phyloP scores from a whole-genome alignment of 2,113 vertebrate genomes.

The Scortum barcoo region DNA sequence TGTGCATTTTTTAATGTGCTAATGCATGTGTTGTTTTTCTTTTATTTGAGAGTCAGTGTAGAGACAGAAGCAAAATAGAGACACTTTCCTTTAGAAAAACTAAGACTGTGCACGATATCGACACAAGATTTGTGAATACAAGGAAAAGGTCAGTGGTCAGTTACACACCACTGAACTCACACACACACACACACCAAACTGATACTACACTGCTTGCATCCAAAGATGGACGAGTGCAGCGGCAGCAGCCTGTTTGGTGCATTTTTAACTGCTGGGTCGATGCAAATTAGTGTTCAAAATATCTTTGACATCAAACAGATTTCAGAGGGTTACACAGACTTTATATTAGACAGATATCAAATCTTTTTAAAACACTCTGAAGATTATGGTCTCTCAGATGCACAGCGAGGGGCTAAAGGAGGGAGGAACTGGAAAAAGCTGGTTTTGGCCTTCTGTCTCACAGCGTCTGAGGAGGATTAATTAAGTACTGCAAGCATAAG shows the following conservation, averaged over 20 bases:
- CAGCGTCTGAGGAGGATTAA: slow-evolving; percentile 12
- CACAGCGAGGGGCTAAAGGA: slow-evolving; percentile 19
- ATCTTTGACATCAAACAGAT: slow-evolving; percentile 19
- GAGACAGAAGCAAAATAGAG: too few relatives aligned
- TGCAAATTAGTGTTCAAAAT: slow-evolving; percentile 33
- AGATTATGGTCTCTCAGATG: slow-evolving; percentile 3
- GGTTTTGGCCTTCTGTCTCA: slow-evolving; percentile 23
- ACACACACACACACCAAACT: not conserved
- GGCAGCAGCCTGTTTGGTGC: slow-evolving; percentile 8
- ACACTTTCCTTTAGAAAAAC: not conserved
- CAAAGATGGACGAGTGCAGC: slow-evolving; percentile 13
- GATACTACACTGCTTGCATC: slow-evolving; percentile 4
- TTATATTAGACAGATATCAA: slow-evolving; percentile 27
- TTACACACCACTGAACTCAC: not conserved
- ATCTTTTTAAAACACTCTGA: slow-evolving; percentile 43
- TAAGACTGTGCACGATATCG: not conserved
- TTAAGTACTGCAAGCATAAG: slow-evolving; percentile 1
- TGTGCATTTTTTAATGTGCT: not conserved
- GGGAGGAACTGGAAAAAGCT: slow-evolving; percentile 20
- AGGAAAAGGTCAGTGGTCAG: slow-evolving; percentile 1
- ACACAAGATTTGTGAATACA: slow-evolving; percentile 3
- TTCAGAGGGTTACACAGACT: slow-evolving; percentile 39
- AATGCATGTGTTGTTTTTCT: too few relatives aligned
- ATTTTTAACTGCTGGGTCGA: slow-evolving; percentile 25
- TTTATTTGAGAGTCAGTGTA: not conserved